Conservation (phyloP, 2,888 invertebrate genomes). For the Cephus pulcher region DNA sequence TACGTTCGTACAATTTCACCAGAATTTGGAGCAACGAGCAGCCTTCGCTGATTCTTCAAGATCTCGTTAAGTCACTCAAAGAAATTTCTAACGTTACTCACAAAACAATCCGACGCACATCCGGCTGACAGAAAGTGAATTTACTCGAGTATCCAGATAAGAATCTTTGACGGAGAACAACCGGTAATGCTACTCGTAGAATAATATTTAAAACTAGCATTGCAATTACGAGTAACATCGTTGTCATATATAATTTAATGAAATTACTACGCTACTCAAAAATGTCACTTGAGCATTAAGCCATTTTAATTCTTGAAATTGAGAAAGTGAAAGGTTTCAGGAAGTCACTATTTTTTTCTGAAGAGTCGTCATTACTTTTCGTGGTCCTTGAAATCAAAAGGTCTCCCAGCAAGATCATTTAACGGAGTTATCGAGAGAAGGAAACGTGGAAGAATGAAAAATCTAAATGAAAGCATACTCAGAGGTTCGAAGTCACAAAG, state of each 20-base stretch:
- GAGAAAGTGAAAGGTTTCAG: constrained; percentile 20
- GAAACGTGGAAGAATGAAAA: neutral
- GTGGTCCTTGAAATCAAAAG: constrained; percentile 5
- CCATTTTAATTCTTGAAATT: constrained; percentile 7
- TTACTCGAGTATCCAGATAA: neutral
- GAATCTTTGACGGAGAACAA: neutral
- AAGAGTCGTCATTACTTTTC: neutral
- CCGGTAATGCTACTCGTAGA: neutral
- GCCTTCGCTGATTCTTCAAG: neutral
- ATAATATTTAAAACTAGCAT: neutral
- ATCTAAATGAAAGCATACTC: neutral
- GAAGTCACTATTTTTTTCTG: neutral
- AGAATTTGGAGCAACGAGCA: neutral
- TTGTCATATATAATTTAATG: neutral
- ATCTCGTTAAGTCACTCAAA: neutral
- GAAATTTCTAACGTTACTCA: neutral
- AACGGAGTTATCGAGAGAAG: neutral
- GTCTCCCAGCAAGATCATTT: neutral
- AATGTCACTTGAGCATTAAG: neutral
- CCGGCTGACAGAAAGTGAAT: neutral
- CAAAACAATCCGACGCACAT: neutral
- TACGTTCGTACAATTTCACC: neutral
- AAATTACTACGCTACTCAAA: neutral
- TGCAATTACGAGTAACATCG: neutral
- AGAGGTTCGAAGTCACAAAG: neutral